phyloP scores from a whole-genome alignment of 2,888 invertebrate genomes.

The Campopleginae sp. region DNA sequence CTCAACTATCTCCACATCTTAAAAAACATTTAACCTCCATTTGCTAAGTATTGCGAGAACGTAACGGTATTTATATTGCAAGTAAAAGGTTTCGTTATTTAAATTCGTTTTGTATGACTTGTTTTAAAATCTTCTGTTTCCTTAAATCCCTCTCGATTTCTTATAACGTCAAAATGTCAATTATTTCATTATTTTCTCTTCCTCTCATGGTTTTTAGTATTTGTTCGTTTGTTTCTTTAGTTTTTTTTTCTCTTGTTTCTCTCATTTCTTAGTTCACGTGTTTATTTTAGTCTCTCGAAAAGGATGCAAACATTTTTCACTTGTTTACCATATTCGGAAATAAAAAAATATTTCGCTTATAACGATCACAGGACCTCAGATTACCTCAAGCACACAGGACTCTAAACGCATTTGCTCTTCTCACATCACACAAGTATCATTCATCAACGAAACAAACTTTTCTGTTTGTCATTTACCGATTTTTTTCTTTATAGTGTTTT shows the following conservation, averaged over 20 bases:
- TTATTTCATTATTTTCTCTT: slow-evolving; percentile 33
- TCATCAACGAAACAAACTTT: slow-evolving; percentile 45
- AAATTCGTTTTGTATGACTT: slow-evolving; percentile 28
- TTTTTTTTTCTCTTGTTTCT: slow-evolving; percentile 22
- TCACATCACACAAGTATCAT: slow-evolving; percentile 62
- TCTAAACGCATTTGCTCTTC: slow-evolving; percentile 71
- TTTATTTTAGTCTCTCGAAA: slow-evolving; percentile 67
- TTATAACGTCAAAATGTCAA: slow-evolving; percentile 8
- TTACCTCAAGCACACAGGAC: slow-evolving; percentile 82
- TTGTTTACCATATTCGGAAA: slow-evolving; percentile 81
- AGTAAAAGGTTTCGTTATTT: slow-evolving; percentile 79
- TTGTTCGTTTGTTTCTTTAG: slow-evolving; percentile 15
- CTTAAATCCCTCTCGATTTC: slow-evolving; percentile 30
- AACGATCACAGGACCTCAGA: slow-evolving; percentile 85
- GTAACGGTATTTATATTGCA: slow-evolving; percentile 83
- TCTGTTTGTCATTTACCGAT: background rate
- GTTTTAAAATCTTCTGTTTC: slow-evolving; percentile 15
- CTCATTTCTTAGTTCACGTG: background rate
- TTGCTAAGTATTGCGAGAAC: slow-evolving; percentile 84
- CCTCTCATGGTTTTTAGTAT: slow-evolving; percentile 9
- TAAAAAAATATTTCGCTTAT: slow-evolving; percentile 84
- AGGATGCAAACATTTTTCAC: slow-evolving; percentile 73
- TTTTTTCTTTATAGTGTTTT: background rate
- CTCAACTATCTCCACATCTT: slow-evolving; percentile 68
- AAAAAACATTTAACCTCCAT: slow-evolving; percentile 69